Percentiles rank a stretch among this genome's conserved stretches.
Evolutionary conservation across 2,797 vertebrate genomes (phyloP).

Genomic region (Carapus acus): DNA sequence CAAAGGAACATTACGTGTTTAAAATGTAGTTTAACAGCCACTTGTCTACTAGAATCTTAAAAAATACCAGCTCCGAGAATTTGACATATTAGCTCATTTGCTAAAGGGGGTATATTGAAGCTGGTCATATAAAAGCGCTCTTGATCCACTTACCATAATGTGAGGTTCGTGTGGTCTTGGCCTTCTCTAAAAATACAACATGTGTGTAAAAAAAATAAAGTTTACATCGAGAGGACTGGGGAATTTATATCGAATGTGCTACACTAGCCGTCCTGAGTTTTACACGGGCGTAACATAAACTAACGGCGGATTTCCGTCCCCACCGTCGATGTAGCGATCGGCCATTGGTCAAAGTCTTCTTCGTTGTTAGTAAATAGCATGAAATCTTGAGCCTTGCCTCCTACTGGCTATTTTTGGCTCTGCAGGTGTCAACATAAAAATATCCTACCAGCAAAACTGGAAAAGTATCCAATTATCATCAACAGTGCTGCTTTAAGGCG

Average conservation of each 20-base stretch:
- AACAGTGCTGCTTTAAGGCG: no score
- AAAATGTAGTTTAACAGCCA: background rate
- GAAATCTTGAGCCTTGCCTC: background rate
- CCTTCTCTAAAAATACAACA: background rate
- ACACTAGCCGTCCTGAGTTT: background rate
- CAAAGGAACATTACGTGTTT: no score
- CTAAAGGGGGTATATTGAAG: background rate
- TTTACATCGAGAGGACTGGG: no score
- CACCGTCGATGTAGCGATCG: background rate
- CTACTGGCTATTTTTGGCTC: background rate
- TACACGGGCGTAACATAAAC: constrained; percentile 15
- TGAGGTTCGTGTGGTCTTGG: no score
- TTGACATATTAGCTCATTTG: background rate
- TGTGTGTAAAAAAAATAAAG: background rate
- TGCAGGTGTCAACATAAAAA: background rate
- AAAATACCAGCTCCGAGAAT: background rate
- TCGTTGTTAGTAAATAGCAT: constrained; percentile 5
- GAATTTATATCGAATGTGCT: no score
- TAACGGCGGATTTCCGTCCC: constrained; percentile 15
- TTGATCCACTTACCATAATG: constrained; percentile 36
- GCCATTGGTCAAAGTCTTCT: constrained; percentile 37
- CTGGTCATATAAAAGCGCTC: background rate
- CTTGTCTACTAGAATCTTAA: background rate
- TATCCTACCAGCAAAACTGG: background rate
- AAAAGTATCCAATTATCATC: background rate